These are phyloP conservation scores for Andrena dorsata DNA, from an alignment of 2,888 invertebrate species.

Conservation along the genomic window DNA sequence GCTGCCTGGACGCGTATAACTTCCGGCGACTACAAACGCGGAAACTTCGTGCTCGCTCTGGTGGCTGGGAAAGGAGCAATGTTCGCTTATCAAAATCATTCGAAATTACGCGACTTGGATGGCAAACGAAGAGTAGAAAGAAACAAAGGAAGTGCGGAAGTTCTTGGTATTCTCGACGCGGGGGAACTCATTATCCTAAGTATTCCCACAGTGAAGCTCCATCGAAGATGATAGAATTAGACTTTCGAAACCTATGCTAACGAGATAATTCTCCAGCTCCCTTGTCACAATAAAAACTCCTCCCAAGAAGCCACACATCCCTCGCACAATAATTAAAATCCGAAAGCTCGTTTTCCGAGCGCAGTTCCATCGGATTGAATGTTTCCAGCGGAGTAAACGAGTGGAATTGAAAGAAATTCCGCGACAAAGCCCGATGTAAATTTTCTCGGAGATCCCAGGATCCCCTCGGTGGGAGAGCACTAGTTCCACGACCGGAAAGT, in stretches of 20 bases:
- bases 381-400: background rate
- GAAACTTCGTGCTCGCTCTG: conserved; percentile 12
- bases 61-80: background rate
- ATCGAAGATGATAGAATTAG: too few species aligned
- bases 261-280: too few species aligned
- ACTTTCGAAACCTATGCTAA: too few species aligned
- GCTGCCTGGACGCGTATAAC: conserved; percentile 4
- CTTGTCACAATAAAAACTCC: too few species aligned
- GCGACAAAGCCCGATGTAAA: background rate
- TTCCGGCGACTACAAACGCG: conserved; percentile 5
- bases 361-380: background rate
- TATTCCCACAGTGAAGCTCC: too few species aligned
- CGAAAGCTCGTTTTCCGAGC: too few species aligned
- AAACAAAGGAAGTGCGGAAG: too few species aligned
- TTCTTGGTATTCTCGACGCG: too few species aligned
- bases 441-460: background rate
- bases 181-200: too few species aligned
- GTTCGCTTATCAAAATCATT: too few species aligned
- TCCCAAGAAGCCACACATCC: background rate
- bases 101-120: background rate
- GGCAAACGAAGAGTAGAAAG: background rate
- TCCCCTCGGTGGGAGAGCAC: background rate
- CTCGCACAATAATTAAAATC: background rate
- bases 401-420: conserved; percentile 12
- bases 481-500: background rate